Base-by-base conservation (phyloP, 2,113 vertebrate species). In the Porphyrio hochstetteri region DNA sequence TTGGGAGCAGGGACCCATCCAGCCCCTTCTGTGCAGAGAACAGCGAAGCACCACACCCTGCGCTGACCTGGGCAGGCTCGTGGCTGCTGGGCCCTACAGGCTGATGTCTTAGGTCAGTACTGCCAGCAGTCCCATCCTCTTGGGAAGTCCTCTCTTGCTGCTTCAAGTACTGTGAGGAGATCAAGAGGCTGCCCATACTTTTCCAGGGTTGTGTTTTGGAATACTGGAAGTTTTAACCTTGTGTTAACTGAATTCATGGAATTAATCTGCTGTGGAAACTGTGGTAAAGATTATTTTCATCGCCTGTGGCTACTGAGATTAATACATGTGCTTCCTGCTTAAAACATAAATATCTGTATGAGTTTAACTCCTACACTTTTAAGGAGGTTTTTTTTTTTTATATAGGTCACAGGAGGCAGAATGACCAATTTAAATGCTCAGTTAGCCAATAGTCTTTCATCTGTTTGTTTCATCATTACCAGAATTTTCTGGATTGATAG, bases 221-320 rank as follows among this genome's bases (percentile, higher is more conserved):
- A 29, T 29, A 57, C 74, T 83, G 71, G 70, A 88, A 74, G n/a
- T 55, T 93, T 92, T 77, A 80, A 72, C 76, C 69, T 80, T 79
- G 61, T 63, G 71, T 80, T 90, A 77, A 65, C 36, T 55, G 68
- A 94, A 85, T 92, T 89, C 6, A 33, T 77, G 36, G 74, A 79
- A 93, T 86, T 86, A 63, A 50, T 88, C 76, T 80, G 44, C 91
- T 79, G 53, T 67, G 59, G 85, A 93, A 86, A 76, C 75, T 92
- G 71, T 55, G 69, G 60, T 59, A 57, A 60, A 69, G 71, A 83
- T 76, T 29, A 90, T 36, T 70, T 83, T 77, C 71, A 29, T 46
- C 6, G 59, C 79, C 76, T 83, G 72, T 50, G 63, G 86, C 90
- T 74, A 57, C 55, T 91, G 93, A 86, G 83, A 40, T 77, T 91